These are phyloP conservation scores for Mythimna impura DNA, from an alignment of 2,888 invertebrate genomes.

Conservation along the genomic window DNA sequence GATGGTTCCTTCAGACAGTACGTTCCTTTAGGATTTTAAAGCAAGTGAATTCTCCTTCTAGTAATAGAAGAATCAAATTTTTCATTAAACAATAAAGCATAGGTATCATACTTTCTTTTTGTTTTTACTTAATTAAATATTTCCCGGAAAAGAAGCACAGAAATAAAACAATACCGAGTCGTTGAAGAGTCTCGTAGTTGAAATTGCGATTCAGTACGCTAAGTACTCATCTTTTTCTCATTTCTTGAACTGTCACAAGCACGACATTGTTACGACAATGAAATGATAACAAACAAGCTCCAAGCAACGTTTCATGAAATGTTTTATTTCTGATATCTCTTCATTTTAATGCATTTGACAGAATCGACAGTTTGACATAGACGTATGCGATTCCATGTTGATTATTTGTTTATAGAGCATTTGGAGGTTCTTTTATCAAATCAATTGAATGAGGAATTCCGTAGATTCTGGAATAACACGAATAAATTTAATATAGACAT, in stretches of 20 bases:
- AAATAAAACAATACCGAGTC: conserved; percentile 4
- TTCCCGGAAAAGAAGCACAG: neutral
- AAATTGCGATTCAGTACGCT: conserved; percentile 32
- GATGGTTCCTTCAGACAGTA: too few species aligned
- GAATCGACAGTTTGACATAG: conserved; percentile 11
- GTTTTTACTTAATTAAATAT: neutral
- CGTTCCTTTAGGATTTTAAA: too few species aligned
- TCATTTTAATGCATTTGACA: conserved; percentile 35
- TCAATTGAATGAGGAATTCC: too few species aligned
- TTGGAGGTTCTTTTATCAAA: too few species aligned
- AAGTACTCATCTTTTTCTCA: conserved; percentile 40
- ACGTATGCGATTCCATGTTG: neutral
- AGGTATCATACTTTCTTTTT: neutral
- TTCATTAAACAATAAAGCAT: neutral
- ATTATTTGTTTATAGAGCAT: neutral
- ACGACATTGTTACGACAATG: conserved; percentile 37
- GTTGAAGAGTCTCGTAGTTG: conserved; percentile 14
- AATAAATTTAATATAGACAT: too few species aligned
- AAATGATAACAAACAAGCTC: conserved; percentile 34
- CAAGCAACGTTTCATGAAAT: conserved; percentile 1
- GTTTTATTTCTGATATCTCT: conserved; percentile 19
- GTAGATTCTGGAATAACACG: too few species aligned
- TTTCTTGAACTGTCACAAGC: conserved; percentile 51
- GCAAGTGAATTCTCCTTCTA: too few species aligned
- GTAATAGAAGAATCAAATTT: neutral